phyloP scores from a whole-genome alignment of 2,888 invertebrate genomes.

The Fragum fragum region DNA sequence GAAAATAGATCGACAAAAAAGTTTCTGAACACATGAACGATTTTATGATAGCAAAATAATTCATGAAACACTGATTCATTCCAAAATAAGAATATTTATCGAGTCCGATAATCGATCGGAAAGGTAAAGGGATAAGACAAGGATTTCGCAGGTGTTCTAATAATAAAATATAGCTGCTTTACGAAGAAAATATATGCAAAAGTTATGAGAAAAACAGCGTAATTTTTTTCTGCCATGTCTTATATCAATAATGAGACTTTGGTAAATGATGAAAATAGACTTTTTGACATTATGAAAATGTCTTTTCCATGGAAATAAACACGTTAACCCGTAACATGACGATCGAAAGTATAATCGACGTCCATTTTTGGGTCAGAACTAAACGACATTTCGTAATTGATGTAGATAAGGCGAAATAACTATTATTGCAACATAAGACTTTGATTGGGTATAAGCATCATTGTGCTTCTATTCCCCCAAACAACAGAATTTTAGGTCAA shows the following conservation, averaged over 20 bases:
- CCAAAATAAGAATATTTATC: no score
- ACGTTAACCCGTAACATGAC: no score
- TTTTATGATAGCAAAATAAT: not conserved
- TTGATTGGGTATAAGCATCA: no score
- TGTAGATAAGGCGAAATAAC: no score
- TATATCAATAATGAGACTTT: slow-evolving; percentile 14
- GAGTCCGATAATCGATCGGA: not conserved
- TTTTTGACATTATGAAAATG: slow-evolving; percentile 4
- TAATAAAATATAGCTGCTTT: slow-evolving; percentile 31
- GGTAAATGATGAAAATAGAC: slow-evolving; percentile 15
- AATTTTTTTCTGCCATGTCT: slow-evolving; percentile 22
- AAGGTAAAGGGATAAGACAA: slow-evolving; percentile 16
- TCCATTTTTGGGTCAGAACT: no score
- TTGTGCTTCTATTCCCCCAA: no score
- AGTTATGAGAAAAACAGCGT: slow-evolving; percentile 35
- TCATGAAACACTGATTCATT: not conserved
- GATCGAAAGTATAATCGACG: no score
- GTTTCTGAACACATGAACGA: not conserved
- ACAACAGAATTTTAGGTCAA: no score
- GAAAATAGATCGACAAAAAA: not conserved
- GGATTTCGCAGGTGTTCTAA: slow-evolving; percentile 39
- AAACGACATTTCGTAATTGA: no score
- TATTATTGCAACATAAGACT: no score
- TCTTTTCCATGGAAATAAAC: no score
- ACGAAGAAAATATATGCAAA: slow-evolving; percentile 35